phyloP scores from a whole-genome alignment of 2,797 vertebrate genomes.

The Ammospiza maritima region DNA sequence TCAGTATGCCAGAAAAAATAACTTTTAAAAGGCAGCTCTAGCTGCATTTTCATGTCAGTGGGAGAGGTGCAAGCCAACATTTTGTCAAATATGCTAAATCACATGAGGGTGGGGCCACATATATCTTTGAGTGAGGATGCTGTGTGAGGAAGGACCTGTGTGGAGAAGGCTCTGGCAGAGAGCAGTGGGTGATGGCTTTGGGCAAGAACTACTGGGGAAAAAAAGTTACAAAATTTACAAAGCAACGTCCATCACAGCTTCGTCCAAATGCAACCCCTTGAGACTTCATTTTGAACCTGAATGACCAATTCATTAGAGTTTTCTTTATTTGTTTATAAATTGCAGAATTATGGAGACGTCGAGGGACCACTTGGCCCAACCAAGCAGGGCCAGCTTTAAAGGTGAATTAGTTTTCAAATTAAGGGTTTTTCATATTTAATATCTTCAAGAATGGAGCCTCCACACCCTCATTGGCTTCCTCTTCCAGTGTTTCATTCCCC shows the following conservation, averaged over 20 bases:
- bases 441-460: neutral
- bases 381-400: neutral
- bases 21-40: neutral
- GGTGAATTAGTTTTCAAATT: neutral
- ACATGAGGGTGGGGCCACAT: neutral
- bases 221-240: neutral
- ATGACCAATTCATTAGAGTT: neutral
- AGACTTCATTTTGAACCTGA: neutral
- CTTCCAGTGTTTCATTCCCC: neutral
- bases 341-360: neutral
- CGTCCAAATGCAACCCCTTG: neutral
- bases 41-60: neutral
- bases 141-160: neutral
- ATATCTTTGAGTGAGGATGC: neutral
- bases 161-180: neutral
- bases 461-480: neutral
- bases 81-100: neutral
- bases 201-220: neutral
- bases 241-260: neutral
- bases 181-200: neutral
- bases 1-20: neutral
- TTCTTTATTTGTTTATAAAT: neutral
- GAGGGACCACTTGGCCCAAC: neutral
- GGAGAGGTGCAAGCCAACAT: slow-evolving; percentile 23
- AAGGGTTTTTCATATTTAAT: neutral